Base-by-base conservation (phyloP, 2,797 vertebrate species). In the Alauda arvensis region DNA sequence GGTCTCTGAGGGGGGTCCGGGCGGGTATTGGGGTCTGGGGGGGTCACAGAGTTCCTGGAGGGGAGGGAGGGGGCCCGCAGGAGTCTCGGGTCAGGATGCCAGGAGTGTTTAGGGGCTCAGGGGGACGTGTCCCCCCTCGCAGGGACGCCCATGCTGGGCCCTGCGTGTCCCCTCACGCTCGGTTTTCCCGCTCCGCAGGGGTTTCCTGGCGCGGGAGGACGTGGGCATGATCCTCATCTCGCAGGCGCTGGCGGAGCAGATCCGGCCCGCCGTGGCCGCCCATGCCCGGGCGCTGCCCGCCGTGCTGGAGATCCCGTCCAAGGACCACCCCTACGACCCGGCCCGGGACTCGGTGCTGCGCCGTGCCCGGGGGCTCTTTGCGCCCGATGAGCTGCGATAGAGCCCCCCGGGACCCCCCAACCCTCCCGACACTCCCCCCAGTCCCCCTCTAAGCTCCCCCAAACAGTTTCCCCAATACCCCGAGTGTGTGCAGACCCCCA, bases 171-270 rank as follows among this genome's bases (percentile, higher is more conserved):
- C n/a, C 34, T 63, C 43, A 85, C 43, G 29, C 8, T 52, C 28
- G 17, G 5, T 43, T 39, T 17, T 33, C 17, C 12, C 20, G 19
- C 13, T 45, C 10, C 20, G 21, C 39, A 87, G 99, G 98, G 98
- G 98, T 87, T 99, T 99, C 95, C 89, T 99, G 92, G 90, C 91
- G 8, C 98, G 98, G 11, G 98, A 96, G 10, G 98, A 99, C 96
- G 99, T 99, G 19, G 98, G 98, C 42, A 99, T 99, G 94, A 98
- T 99, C 93, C 97, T 99, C 52, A 99, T 99, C 88, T 99, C 99
- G 95, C 99, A 99, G 96, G 99, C 98, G 88, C 98, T 99, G 2
- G 99, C 98, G 0, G 99, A 99, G 96, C 99, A 99, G 98, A 99
- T 99, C 84, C 98, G 98, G 9, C 99, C 99, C 3, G 98, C 98